Evolutionary conservation across 2,888 invertebrate species (phyloP).

Genomic region (Epistrophe grossulariae): DNA sequence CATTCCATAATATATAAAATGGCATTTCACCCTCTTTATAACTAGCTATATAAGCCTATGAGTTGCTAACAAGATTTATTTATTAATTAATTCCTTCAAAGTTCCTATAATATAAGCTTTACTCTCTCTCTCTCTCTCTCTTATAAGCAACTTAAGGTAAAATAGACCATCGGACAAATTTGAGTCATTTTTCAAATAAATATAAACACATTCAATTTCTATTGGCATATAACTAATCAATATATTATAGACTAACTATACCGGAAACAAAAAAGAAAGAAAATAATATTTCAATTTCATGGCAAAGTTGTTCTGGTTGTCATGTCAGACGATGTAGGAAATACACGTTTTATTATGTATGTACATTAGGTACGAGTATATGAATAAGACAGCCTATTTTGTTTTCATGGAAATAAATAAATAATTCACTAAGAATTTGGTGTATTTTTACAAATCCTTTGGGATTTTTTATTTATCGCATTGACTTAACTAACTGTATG

Average conservation of each 20-base stretch:
- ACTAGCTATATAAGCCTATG: not conserved
- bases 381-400: not conserved
- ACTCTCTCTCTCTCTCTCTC: too few species aligned
- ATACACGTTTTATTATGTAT: not conserved
- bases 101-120: not conserved
- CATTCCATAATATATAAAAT: not conserved
- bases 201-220: not conserved
- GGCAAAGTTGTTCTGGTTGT: slow-evolving; percentile 12
- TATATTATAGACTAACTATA: not conserved
- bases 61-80: slow-evolving; percentile 6
- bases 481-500: not conserved
- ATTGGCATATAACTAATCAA: not conserved
- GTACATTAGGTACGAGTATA: not conserved
- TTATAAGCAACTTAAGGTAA: not conserved
- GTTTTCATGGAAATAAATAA: slow-evolving; percentile 18
- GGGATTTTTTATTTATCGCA: not conserved
- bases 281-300: slow-evolving; percentile 17
- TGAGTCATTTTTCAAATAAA: slow-evolving; percentile 7
- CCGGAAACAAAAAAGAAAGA: not conserved
- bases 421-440: slow-evolving; percentile 7
- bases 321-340: not conserved
- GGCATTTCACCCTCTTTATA: too few species aligned
- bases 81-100: not conserved
- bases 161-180: slow-evolving; percentile 1
- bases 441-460: not conserved